Percentiles rank a stretch among this genome's conserved stretches.
Evolutionary conservation across 2,797 vertebrate genomes (phyloP).

Genomic region (Lates japonicus): DNA sequence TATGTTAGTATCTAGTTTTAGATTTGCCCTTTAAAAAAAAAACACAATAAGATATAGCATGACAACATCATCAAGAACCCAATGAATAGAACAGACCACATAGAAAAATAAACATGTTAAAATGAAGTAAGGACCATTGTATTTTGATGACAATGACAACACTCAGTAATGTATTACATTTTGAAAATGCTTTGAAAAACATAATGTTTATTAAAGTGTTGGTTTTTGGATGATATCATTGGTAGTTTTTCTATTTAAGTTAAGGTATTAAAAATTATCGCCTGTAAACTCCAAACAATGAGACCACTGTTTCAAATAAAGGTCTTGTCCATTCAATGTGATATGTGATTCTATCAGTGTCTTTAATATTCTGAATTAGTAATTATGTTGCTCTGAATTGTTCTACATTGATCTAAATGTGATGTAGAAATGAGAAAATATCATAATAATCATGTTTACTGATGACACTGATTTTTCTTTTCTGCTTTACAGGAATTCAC

Average conservation of each 20-base stretch:
- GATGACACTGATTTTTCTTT: slow-evolving; percentile 1
- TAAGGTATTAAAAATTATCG: slow-evolving; percentile 2
- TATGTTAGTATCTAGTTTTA: background rate
- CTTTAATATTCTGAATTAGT: background rate
- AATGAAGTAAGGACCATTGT: background rate
- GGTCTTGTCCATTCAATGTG: background rate
- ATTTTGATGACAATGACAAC: background rate
- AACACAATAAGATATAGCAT: slow-evolving; percentile 10
- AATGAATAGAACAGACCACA: slow-evolving; percentile 10
- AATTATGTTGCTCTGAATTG: background rate
- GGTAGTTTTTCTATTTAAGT: background rate
- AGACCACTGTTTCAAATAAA: slow-evolving; percentile 49
- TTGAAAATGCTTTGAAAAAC: slow-evolving; percentile 2
- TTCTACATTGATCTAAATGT: background rate
- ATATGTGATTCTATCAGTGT: slow-evolving; percentile 11
- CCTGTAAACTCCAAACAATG: slow-evolving; percentile 25
- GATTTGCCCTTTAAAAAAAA: background rate
- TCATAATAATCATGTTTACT: slow-evolving; percentile 4
- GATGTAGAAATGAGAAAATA: background rate
- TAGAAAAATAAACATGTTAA: background rate
- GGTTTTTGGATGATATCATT: background rate
- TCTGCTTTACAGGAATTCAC: slow-evolving; percentile 44
- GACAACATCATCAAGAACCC: slow-evolving; percentile 8
- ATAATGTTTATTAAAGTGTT: background rate
- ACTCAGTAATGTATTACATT: slow-evolving; percentile 22